Evolutionary conservation across 2,888 invertebrate species (phyloP), one percentile per base, ranked within the genome.

Genomic region (Parnassius mnemosyne): DNA sequence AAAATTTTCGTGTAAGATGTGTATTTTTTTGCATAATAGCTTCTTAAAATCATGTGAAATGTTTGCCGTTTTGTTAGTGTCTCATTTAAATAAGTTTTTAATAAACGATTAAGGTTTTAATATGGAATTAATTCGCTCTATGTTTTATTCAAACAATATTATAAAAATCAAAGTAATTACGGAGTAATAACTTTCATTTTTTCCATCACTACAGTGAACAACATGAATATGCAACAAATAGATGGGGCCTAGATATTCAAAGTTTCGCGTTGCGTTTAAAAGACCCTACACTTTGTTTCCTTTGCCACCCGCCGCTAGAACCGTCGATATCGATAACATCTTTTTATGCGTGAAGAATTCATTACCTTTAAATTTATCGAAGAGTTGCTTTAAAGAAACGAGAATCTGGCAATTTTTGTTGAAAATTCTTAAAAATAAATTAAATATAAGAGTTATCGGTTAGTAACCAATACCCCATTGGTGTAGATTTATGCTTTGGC

Each of bases 201-300:
- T 65, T 53, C 61, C 53, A 61, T 53, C 42, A 43, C 11, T 58
- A 60, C 51, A 46, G 46, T 46, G 7, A 53, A 16, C 41, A 71
- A 74, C 79, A 83, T 83, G 80, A 82, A 84, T 84, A 84, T 84
- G 77, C 78, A 84, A 74, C 69, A 68, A 71, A 76, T 80, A 83
- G 84, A 86, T 85, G 71, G 76, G 68, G 68, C 65, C 81, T 84
- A 85, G 86, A 85, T 86, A 71, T 78, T 80, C 80, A 81, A 83
- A 79, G 81, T 80, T 46, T 79, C 79, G 73, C 77, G 71, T 71
- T 53, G 57, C 65, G 65, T 69, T 70, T 74, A 75, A 76, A 73
- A 72, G 68, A 71, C 68, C 54, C 43, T n/a, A 41, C 51, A 44
- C 10, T 69, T 72, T 71, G 76, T 74, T 80, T 73, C 76, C 80